A percentile compares a stretch with the other conserved stretches of the same genome.
These are phyloP conservation scores for Malthinus flaveolus DNA, from an alignment of 2,888 invertebrate genomes.

Conservation along the genomic window DNA sequence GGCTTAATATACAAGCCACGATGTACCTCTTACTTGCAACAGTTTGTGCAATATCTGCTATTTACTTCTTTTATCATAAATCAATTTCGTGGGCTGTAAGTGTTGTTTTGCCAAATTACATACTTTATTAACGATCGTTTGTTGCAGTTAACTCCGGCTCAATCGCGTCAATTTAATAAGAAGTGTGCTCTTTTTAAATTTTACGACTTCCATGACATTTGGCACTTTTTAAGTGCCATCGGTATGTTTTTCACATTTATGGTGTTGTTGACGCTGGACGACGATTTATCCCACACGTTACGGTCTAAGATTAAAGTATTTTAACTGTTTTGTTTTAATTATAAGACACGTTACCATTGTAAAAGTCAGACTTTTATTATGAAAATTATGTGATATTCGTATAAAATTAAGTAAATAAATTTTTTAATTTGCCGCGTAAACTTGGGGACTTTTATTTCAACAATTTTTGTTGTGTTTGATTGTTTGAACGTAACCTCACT, in stretches of 20 bases:
- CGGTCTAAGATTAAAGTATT: conserved; percentile 75
- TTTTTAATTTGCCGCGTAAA: not conserved
- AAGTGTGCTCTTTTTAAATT: conserved; percentile 71
- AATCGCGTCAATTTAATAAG: conserved; percentile 73
- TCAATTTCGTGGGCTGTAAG: conserved; percentile 70
- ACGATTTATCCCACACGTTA: conserved; percentile 69
- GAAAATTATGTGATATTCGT: conserved; percentile 1
- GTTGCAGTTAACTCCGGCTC: conserved; percentile 68
- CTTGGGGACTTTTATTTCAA: not conserved
- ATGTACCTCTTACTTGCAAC: conserved; percentile 67
- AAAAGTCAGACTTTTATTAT: not conserved
- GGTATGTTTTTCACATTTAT: conserved; percentile 84
- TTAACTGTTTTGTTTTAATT: conserved; percentile 50
- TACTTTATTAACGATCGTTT: conserved; percentile 1
- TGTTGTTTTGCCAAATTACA: conserved; percentile 28
- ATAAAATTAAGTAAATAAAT: not conserved
- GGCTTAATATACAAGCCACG: conserved; percentile 63
- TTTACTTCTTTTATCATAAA: conserved; percentile 73
- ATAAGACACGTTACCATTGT: not conserved
- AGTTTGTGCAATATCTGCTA: conserved; percentile 68
- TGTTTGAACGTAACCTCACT: conserved; percentile 1
- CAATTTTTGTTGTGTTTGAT: not conserved
- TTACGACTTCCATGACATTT: conserved; percentile 82
- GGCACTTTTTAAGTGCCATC: conserved; percentile 80
- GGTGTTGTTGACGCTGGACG: conserved; percentile 78